These are phyloP conservation scores for Megalops atlanticus DNA, from an alignment of 2,113 vertebrate genomes.

Conservation along the genomic window DNA sequence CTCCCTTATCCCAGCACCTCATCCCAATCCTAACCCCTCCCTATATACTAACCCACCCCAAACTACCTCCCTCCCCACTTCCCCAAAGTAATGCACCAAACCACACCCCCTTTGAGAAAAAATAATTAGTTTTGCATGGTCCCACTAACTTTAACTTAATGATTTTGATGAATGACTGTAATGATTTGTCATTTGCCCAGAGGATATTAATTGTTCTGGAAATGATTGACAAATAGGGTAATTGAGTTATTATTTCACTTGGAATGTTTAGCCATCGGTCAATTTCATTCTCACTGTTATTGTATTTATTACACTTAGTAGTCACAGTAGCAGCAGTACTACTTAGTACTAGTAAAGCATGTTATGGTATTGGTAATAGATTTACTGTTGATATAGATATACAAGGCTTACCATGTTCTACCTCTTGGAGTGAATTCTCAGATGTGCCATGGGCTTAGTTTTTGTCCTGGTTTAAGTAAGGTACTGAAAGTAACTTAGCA, in stretches of 20 bases:
- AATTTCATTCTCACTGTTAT: neutral
- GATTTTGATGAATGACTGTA: constrained; percentile 4
- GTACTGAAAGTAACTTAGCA: neutral
- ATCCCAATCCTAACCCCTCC: constrained; percentile 33
- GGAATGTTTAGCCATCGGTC: neutral
- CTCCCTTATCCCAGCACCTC: neutral
- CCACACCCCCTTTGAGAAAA: neutral
- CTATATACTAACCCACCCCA: constrained; percentile 31
- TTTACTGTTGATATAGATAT: neutral
- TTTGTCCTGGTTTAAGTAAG: neutral
- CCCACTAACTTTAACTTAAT: neutral
- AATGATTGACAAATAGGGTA: neutral
- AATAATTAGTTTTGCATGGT: neutral
- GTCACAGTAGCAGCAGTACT: neutral
- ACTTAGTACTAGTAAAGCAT: neutral
- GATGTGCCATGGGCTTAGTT: neutral
- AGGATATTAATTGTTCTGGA: neutral
- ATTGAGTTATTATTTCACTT: constrained; percentile 1
- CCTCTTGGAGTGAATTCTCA: neutral
- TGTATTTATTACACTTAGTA: neutral
- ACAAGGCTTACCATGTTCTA: neutral
- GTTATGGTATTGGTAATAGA: neutral
- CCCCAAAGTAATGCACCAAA: neutral
- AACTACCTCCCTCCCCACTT: constrained; percentile 29
- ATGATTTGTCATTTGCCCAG: neutral